A percentile compares a stretch with the other conserved stretches of the same genome.
Conservation (phyloP, 2,797 vertebrate species). For the Florisuga fusca region DNA sequence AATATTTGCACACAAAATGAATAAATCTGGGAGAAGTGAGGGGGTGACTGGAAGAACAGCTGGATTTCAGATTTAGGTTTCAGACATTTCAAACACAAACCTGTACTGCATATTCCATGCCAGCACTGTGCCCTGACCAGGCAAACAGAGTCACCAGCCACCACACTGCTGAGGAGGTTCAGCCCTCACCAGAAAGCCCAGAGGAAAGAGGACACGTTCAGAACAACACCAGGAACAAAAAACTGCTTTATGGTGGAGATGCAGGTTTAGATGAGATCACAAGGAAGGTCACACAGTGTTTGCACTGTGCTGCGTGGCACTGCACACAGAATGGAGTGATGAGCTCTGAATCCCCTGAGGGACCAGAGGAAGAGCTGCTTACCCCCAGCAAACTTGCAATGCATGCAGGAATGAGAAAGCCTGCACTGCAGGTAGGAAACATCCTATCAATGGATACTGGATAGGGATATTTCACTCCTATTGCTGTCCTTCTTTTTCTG, state of each 20-base stretch:
- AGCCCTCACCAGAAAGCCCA: not conserved
- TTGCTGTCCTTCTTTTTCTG: not conserved
- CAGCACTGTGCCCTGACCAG: not conserved
- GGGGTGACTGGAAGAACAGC: not conserved
- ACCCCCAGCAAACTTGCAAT: not conserved
- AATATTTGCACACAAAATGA: not conserved
- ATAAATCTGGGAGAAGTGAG: not conserved
- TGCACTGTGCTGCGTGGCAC: not conserved
- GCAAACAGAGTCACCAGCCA: not conserved
- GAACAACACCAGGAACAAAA: not conserved
- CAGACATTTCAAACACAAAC: not conserved
- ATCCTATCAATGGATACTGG: not conserved
- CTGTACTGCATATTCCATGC: no score
- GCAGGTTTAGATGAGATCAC: slow-evolving; percentile 16
- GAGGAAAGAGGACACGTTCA: not conserved
- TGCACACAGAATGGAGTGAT: not conserved
- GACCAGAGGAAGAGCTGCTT: not conserved
- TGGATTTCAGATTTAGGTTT: not conserved
- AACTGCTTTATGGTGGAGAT: slow-evolving; percentile 10
- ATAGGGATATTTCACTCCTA: not conserved
- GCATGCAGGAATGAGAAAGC: not conserved
- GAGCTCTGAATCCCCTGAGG: not conserved
- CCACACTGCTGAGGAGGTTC: not conserved
- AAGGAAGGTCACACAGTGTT: slow-evolving; percentile 54
- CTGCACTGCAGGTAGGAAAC: not conserved